Evolutionary conservation across 2,888 invertebrate genomes (phyloP), one percentile per base, ranked within the genome.

Genomic region (Sminthurinus aureus): DNA sequence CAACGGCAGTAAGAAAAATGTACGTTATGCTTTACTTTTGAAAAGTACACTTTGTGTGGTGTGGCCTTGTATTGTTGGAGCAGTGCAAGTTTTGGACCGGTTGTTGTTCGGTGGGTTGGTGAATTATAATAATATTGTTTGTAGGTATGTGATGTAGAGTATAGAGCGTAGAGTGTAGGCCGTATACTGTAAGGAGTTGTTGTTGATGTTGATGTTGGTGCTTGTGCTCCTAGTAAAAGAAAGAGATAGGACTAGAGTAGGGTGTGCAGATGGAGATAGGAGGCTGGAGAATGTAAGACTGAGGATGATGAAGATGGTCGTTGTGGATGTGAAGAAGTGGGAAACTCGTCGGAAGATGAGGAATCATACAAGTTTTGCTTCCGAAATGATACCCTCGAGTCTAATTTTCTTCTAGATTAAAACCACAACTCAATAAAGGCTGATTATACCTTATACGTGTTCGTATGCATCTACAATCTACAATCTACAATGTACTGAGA

Each of bases 341-440:
- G 78, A 79, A 83, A 79, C 79, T 83, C 74, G 84, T 78, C 76
- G 82, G 79, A 84, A 87, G 87, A 88, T 87, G 87, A 88, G 87
- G 87, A 87, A 88, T 88, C 87, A 87, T 87, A 86, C 87, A 88
- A 87, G 87, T 88, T 87, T 87, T 86, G 86, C 83, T 84, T 82
- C 85, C 85, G 87, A 86, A 86, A 88, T 87, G 85, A 85, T 87
- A 86, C 88, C 86, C 87, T 79, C 78, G 87, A 87, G 88, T 86
- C 86, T 87, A 84, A 88, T 88, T 88, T 87, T 85, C 88, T 87
- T 84, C 86, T 85, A 88, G 88, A 88, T 88, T 88, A 88, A 88
- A 88, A 88, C 88, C 88, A 88, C 88, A 88, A 88, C 88, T 88
- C 88, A 88, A 88, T 88, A 88, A 88, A 87, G 85, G 83, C 87